Evolutionary conservation across 2,113 vertebrate species (phyloP).

Genomic region (Eretmodus cyanostictus): DNA sequence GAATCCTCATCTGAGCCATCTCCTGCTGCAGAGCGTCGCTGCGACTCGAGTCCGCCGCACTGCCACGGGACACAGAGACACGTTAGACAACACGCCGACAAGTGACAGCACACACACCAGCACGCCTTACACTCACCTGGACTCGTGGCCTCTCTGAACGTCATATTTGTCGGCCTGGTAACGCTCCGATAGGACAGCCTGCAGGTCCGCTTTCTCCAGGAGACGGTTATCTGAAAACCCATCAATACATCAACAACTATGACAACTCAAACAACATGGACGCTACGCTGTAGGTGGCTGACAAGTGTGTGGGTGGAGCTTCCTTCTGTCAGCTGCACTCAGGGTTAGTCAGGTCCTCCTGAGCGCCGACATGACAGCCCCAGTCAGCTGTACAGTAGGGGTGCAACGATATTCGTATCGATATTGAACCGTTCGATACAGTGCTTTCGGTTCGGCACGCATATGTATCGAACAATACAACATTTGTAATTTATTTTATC

Average conservation of each 20-base stretch:
- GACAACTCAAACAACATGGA: background rate
- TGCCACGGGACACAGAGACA: constrained; percentile 8
- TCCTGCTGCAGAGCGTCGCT: constrained; percentile 85
- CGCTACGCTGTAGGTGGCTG: background rate
- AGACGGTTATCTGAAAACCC: constrained; percentile 83
- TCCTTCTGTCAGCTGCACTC: background rate
- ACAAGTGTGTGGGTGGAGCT: background rate
- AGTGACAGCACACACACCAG: background rate
- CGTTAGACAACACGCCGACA: accelerated
- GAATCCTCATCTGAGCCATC: constrained; percentile 88
- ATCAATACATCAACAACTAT: background rate
- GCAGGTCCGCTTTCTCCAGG: constrained; percentile 91
- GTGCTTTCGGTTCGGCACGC: no score
- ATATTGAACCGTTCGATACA: no score
- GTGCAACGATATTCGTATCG: no score
- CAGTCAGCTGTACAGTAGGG: background rate
- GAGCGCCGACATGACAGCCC: accelerated
- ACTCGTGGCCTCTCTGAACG: constrained; percentile 81
- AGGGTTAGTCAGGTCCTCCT: background rate
- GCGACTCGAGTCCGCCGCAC: constrained; percentile 73
- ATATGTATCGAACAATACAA: no score
- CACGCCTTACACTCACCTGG: constrained; percentile 72
- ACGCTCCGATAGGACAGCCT: constrained; percentile 86
- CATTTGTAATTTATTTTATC: no score
- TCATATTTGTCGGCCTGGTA: constrained; percentile 92